A percentile compares a stretch with the other conserved stretches of the same genome.
Evolutionary conservation across 1,140 invertebrate species (phyloP).

Genomic region (Drosophila tropicalis): DNA sequence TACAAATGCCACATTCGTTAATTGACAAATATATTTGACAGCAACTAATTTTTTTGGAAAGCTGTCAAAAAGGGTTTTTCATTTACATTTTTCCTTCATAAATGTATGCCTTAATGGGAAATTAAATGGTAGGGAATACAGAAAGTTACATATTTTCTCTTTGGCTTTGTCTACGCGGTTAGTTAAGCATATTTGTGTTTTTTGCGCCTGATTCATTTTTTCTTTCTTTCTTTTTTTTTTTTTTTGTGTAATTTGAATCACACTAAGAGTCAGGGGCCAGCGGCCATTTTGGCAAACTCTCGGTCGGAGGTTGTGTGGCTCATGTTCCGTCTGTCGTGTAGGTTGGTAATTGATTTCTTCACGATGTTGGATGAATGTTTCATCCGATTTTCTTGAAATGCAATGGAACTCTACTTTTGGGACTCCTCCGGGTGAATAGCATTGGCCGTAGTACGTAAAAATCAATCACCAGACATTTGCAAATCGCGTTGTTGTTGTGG

Average conservation of each 20-base stretch:
- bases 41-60: background rate
- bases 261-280: conserved; percentile 32
- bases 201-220: background rate
- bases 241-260: conserved; percentile 35
- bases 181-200: background rate
- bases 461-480: conserved; percentile 79
- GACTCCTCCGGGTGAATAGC: conserved; percentile 37
- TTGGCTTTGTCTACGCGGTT: no score
- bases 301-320: background rate
- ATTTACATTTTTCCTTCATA: background rate
- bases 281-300: conserved; percentile 75
- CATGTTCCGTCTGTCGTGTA: background rate
- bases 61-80: background rate
- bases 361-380: background rate
- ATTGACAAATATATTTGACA: background rate
- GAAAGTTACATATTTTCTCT: background rate
- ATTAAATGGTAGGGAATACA: background rate
- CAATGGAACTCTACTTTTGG: background rate
- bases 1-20: no score
- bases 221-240: background rate
- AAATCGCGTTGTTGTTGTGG: conserved; percentile 57
- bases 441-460: conserved; percentile 54
- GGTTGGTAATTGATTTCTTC: conserved; percentile 4
- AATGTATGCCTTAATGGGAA: no score
- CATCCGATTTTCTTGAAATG: conserved; percentile 1